Evolutionary conservation across 2,797 vertebrate species (phyloP), one percentile per base, ranked within the genome.

Genomic region (Fratercula arctica): DNA sequence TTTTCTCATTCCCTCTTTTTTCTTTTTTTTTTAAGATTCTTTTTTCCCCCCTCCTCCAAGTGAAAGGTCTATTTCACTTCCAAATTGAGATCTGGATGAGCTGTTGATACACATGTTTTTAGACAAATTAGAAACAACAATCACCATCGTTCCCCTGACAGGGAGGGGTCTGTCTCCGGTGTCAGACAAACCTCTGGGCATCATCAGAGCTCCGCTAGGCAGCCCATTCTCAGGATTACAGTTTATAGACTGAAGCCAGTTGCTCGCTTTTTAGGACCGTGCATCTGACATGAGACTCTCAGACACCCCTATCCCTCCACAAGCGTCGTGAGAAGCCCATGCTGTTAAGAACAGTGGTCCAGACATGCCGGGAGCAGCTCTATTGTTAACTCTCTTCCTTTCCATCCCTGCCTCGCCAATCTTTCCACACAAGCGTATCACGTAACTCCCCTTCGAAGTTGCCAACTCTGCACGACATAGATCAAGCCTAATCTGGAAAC

Each of bases 321-420:
- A 78, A 63, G 39, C 8, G 2, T n/a, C 0, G 0, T 0, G 5
- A 78, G 64, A 87, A 89, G 31, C 35, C 29, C 20, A 5, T 0
- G 0, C 23, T 87, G 28, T 43, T 56, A 50, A 51, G 51, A 94
- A n/a, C 33, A 45, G 25, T 9, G 6, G 61, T 76, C 67, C 3
- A 6, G 76, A 81, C 66, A 79, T 0, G 43, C 25, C 6, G 3
- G 68, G 59, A 92, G 28, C 45, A 60, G 24, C 11, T 85, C 68
- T 19, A 7, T 48, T 75, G 66, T 83, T 96, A 81, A 75, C 31
- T 43, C 29, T 86, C 61, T 63, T 84, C 59, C 43, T 87, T 92
- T 92, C 66, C 79, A 74, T 56, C 37, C 11, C 43, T 94, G 39
- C 45, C 57, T 87, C 21, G 3, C 63, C 67, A 73, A 25, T 63